Percentiles rank a stretch among this genome's conserved stretches.
Conservation (phyloP, 2,888 invertebrate species). For the Epirrhoe tristata region DNA sequence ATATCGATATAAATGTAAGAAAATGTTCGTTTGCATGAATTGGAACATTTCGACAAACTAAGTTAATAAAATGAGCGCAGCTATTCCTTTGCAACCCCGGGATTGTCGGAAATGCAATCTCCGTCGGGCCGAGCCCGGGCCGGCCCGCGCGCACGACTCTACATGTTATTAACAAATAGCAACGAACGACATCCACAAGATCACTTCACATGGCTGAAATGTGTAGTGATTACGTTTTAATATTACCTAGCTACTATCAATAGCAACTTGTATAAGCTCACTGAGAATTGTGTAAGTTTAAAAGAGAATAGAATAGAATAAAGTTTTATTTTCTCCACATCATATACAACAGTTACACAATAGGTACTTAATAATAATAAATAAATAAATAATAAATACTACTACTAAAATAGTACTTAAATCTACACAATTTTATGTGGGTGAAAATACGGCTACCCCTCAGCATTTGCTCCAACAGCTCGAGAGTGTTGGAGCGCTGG, state of each 20-base stretch:
- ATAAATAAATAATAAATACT: no score
- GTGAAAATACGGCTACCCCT: no score
- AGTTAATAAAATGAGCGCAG: neutral
- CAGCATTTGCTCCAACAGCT: no score
- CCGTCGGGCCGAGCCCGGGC: neutral
- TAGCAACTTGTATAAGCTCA: neutral
- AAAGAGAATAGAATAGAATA: no score
- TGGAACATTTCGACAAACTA: neutral
- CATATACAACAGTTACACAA: no score
- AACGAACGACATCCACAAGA: neutral
- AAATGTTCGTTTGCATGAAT: neutral
- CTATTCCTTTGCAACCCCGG: neutral
- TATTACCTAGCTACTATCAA: neutral
- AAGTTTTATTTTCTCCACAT: no score
- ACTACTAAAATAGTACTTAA: no score
- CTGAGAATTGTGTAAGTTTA: neutral
- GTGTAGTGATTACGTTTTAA: neutral
- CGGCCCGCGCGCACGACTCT: neutral
- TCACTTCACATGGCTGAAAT: neutral
- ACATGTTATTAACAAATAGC: neutral
- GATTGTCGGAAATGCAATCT: slow-evolving; percentile 1
- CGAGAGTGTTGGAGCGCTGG: no score
- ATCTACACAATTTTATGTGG: no score
- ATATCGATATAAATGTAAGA: neutral
- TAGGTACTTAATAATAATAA: no score